Conservation (phyloP, 1,140 invertebrate genomes). For the Drosophila subpulchrella region DNA sequence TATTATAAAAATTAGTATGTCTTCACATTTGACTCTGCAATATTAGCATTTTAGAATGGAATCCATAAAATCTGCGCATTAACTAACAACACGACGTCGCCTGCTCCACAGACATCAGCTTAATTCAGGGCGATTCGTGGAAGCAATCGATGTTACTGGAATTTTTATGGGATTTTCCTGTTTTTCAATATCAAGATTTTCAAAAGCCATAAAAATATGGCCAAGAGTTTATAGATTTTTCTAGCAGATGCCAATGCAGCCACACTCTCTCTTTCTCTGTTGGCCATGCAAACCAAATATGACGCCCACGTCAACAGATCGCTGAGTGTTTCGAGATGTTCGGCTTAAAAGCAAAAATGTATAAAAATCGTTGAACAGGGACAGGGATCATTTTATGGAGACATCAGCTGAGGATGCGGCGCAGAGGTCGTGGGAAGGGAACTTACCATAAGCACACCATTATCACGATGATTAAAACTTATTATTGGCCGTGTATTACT, state of each 20-base stretch:
- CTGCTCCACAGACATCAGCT: not conserved
- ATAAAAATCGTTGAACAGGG: constrained; percentile 48
- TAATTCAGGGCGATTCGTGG: not conserved
- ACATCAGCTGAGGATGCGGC: constrained; percentile 55
- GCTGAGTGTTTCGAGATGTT: constrained; percentile 28
- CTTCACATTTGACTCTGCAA: not conserved
- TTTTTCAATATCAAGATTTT: constrained; percentile 36
- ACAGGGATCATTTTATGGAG: constrained; percentile 67
- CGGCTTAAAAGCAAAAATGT: constrained; percentile 64
- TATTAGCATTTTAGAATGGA: not conserved
- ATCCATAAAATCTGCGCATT: not conserved
- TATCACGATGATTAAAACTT: constrained; percentile 83
- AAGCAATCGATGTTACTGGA: constrained; percentile 14
- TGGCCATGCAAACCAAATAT: constrained; percentile 31
- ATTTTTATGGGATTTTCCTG: constrained; percentile 26
- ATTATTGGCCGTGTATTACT: constrained; percentile 78
- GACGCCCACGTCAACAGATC: constrained; percentile 42
- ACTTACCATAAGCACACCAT: constrained; percentile 70
- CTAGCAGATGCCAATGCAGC: constrained; percentile 30
- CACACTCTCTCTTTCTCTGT: not conserved
- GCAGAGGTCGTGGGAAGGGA: constrained; percentile 6
- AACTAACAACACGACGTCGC: not conserved
- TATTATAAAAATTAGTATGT: not conserved
- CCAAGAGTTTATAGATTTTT: constrained; percentile 41
- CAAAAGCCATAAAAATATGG: constrained; percentile 40